Conservation (phyloP, 2,888 invertebrate species). For the Acrobasis repandana region DNA sequence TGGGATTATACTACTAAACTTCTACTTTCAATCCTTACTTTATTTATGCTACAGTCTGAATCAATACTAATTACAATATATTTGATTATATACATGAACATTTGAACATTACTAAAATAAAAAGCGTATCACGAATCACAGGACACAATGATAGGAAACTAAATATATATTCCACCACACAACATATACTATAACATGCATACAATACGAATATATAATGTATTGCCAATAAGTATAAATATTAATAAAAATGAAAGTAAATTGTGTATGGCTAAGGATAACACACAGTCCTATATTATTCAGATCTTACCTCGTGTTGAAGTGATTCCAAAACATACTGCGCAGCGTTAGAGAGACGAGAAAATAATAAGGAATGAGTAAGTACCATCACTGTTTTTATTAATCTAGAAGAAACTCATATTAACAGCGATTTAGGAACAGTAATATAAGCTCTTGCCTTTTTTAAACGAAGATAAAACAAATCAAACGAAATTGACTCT, state of each 20-base stretch:
- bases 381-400: slow-evolving; percentile 63
- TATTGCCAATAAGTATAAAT: slow-evolving; percentile 42
- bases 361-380: slow-evolving; percentile 84
- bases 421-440: slow-evolving; percentile 17
- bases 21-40: slow-evolving; percentile 8
- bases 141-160: slow-evolving; percentile 80
- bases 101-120: slow-evolving; percentile 53
- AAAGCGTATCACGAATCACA: slow-evolving; percentile 85
- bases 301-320: slow-evolving; percentile 97
- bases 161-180: slow-evolving; percentile 53
- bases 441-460: too few relatives aligned
- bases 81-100: slow-evolving; percentile 36
- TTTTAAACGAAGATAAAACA: too few relatives aligned
- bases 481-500: not conserved
- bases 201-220: slow-evolving; percentile 34
- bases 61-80: slow-evolving; percentile 37
- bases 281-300: slow-evolving; percentile 60
- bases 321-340: slow-evolving; percentile 99
- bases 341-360: slow-evolving; percentile 90
- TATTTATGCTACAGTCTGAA: slow-evolving; percentile 10
- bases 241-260: slow-evolving; percentile 31
- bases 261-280: slow-evolving; percentile 40
- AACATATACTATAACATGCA: slow-evolving; percentile 45
- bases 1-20: not conserved
- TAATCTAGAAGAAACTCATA: slow-evolving; percentile 59